Conservation (phyloP, 1,140 invertebrate species). For the Bathynomus jamesi region DNA sequence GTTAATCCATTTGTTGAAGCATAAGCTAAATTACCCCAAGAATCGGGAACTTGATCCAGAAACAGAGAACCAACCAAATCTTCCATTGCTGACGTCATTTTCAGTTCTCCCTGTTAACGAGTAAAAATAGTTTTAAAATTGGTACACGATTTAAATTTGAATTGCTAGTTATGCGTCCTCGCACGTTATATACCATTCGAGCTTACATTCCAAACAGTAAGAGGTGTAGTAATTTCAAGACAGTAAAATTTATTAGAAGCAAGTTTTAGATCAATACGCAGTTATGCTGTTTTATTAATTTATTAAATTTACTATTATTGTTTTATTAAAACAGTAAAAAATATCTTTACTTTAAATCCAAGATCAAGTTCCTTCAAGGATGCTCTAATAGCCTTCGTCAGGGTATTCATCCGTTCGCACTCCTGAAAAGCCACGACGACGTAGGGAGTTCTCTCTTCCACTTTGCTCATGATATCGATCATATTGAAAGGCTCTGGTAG, state of each 20-base stretch:
- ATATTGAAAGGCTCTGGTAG: conserved; percentile 93
- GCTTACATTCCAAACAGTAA: no score
- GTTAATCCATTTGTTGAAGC: conserved; percentile 78
- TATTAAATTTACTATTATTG: no score
- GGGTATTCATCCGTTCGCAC: conserved; percentile 89
- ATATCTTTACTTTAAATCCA: conserved; percentile 67
- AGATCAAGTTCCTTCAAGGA: conserved; percentile 85
- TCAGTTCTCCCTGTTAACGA: conserved; percentile 70
- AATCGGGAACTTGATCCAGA: conserved; percentile 79
- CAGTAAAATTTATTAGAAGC: no score
- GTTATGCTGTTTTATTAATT: no score
- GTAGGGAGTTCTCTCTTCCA: conserved; percentile 90
- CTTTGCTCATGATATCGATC: conserved; percentile 86
- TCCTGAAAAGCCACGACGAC: conserved; percentile 95
- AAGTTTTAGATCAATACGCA: no score
- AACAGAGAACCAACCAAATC: conserved; percentile 83
- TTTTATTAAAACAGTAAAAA: conserved; percentile 72
- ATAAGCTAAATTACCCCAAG: conserved; percentile 81
- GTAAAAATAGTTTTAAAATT: not conserved
- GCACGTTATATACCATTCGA: no score
- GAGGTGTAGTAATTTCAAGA: no score
- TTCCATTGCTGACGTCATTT: conserved; percentile 94
- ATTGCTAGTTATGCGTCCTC: no score
- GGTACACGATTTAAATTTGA: no score
- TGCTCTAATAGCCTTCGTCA: conserved; percentile 80